Evolutionary conservation across 2,113 vertebrate genomes (phyloP), one percentile per base, ranked within the genome.

Genomic region (Paraplagusia blochii): DNA sequence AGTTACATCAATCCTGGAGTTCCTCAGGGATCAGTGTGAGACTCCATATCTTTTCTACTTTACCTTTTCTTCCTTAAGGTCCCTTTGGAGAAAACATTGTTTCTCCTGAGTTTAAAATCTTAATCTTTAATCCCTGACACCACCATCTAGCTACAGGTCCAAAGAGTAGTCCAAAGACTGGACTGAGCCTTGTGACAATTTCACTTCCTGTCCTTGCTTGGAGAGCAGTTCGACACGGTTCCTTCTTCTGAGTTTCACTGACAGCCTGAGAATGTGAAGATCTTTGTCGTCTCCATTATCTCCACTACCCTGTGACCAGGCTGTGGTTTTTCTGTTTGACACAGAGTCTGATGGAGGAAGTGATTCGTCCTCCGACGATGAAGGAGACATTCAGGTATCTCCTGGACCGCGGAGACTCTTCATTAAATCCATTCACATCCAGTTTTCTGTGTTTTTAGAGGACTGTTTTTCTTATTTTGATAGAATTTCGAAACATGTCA

Each of bases 381-480:
- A 88, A 42, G 58, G 46, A 73, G 84, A 90, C 53, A 72, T 88
- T 58, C 73, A 90, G 88, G 89, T 85, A 81, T 12, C n/a, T 13
- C 39, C 33, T 29, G 22, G 49, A 14, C 34, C 1, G 39, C 34
- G 50, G 58, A n/a, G n/a, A n/a, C 22, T 29, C 22, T 29, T 29
- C 22, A 29, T 29, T 29, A 29, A 29, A 4, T 29, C 22, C n/a
- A n/a, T n/a, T n/a, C n/a, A n/a, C n/a, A n/a, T n/a, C n/a, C n/a
- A n/a, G n/a, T n/a, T n/a, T n/a, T n/a, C n/a, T n/a, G n/a, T n/a
- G n/a, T n/a, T n/a, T n/a, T n/a, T n/a, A n/a, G n/a, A n/a, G n/a
- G n/a, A n/a, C n/a, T n/a, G n/a, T n/a, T n/a, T n/a, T n/a, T n/a
- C n/a, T n/a, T n/a, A n/a, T n/a, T n/a, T n/a, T n/a, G n/a, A n/a